phyloP scores from a whole-genome alignment of 2,113 vertebrate species.

The Melanerpes formicivorus region DNA sequence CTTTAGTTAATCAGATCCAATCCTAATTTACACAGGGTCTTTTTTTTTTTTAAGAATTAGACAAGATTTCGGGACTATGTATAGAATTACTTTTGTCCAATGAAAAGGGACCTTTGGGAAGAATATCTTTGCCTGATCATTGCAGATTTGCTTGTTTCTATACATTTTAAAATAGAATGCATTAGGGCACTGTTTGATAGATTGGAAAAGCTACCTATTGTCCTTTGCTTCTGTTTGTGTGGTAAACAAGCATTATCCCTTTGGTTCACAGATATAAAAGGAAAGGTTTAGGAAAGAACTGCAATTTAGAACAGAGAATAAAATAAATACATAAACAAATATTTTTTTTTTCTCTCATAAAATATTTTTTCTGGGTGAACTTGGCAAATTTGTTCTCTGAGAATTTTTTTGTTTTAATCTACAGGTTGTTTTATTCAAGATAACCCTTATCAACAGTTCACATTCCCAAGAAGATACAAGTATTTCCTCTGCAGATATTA shows the following conservation, averaged over 20 bases:
- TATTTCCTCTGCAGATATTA: not conserved
- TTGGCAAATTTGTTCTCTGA: not conserved
- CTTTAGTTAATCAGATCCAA: not conserved
- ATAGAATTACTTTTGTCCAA: not conserved
- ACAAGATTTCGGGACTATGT: not conserved
- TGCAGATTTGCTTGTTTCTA: not conserved
- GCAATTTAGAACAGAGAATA: not conserved
- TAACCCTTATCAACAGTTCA: not conserved
- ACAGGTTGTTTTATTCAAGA: not conserved
- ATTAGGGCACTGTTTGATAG: not conserved
- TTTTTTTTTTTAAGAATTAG: not conserved
- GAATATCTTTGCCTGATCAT: not conserved
- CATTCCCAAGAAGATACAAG: not conserved
- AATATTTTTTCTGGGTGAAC: not conserved
- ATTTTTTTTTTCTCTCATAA: not conserved
- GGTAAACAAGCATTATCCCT: not conserved
- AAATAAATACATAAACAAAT: not conserved
- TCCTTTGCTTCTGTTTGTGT: not conserved
- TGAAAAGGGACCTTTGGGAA: not conserved
- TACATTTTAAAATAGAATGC: not conserved
- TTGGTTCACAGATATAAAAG: not conserved
- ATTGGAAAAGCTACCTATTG: not conserved
- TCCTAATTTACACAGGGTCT: not conserved
- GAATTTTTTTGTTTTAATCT: not conserved
- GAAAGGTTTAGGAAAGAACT: not conserved